Evolutionary conservation across 2,888 invertebrate genomes (phyloP), one percentile per base, ranked within the genome.

Genomic region (Odontocolon sp.): DNA sequence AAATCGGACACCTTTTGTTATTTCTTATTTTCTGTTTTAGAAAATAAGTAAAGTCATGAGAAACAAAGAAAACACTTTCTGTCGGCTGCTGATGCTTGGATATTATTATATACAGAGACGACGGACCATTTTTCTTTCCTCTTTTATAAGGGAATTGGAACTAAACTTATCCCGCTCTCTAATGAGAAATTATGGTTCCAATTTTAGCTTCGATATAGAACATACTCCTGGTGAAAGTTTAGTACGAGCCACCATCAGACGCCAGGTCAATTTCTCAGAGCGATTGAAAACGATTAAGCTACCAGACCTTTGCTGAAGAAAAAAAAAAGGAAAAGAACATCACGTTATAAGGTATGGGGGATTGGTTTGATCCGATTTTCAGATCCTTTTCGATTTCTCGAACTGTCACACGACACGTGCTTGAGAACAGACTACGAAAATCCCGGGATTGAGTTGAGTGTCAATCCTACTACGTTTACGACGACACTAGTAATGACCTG

Each of bases 121-220:
- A 66, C 26, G 14, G 11, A 54, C 36, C 52, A 69, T 74, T 75
- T 59, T 47, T 76, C 61, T 52, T 66, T 23, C 16, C 14, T n/a
- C 28, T 52, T 54, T 3, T n/a, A 38, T n/a, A 28, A 3, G 6
- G 2, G 16, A 16, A 28, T 11, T 18, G 26, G 26, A 23, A 18
- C 33, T 42, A 16, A 38, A 50, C 38, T 63, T 50, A 50, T 71
- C 57, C n/a, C n/a, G 18, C 36, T 28, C 45, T 9, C 23, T 50
- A 68, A 77, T 71, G 61, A 71, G 47, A 71, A 61, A 67, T 67
- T 63, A 63, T 71, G 40, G 52, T 28, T 69, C 33, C 21, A 33
- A 56, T 61, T 47, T 56, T 33, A 8, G 38, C 28, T 6, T 26
- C 61, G 33, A 67, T 38, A 42, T 36, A 18, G 61, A 9, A 42